Conservation (phyloP, 2,888 invertebrate species). For the Venustoraphidia nigricollis region DNA sequence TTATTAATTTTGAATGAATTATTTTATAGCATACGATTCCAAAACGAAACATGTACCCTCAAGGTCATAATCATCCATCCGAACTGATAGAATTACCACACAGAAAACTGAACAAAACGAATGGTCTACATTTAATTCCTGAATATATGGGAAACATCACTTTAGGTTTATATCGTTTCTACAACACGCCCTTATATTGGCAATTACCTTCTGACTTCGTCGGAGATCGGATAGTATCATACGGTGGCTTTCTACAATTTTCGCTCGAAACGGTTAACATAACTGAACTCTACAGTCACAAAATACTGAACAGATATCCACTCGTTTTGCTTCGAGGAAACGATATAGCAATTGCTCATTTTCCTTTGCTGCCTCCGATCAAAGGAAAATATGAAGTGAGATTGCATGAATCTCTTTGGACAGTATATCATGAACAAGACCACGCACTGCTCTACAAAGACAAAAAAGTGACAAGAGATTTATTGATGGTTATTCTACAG, state of each 20-base stretch:
- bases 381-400: constrained; percentile 39
- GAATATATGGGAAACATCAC: constrained; percentile 37
- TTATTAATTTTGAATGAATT: too few relatives aligned
- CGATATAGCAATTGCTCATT: constrained; percentile 56
- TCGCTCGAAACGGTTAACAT: constrained; percentile 43
- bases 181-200: constrained; percentile 65
- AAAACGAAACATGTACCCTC: too few relatives aligned
- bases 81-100: constrained; percentile 12
- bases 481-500: constrained; percentile 85
- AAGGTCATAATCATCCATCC: neutral
- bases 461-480: constrained; percentile 48
- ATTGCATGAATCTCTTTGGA: constrained; percentile 71
- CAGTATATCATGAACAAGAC: constrained; percentile 36
- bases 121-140: constrained; percentile 46
- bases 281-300: constrained; percentile 22
- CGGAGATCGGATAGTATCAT: constrained; percentile 79
- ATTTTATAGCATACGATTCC: too few relatives aligned
- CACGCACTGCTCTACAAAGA: constrained; percentile 24
- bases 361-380: constrained; percentile 26
- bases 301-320: constrained; percentile 49
- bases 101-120: constrained; percentile 35
- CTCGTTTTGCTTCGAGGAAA: constrained; percentile 67
- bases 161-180: constrained; percentile 32
- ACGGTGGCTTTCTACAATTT: constrained; percentile 79
- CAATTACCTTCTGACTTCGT: constrained; percentile 64